Evolutionary conservation across 2,888 invertebrate species (phyloP), one percentile per base, ranked within the genome.

Genomic region (Alsophila aescularia): DNA sequence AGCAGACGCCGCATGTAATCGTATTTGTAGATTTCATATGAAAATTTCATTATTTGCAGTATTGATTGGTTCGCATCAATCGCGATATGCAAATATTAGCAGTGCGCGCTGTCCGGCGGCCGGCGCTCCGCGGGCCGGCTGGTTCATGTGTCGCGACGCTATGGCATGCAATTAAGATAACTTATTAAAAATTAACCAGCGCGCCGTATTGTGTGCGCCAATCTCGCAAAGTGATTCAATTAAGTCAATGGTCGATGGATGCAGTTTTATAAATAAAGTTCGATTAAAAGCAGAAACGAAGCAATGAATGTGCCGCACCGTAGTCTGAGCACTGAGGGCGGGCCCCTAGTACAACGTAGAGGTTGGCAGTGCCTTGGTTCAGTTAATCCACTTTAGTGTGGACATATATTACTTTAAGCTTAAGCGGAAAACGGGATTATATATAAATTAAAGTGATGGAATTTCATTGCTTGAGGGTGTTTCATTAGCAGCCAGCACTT

Each of bases 31-130:
- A 79, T 83, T 84, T 79, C 81, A 84, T 83, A 82, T 77, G 83
- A 82, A 77, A 83, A 83, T 85, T 86, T 83, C 83, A 87, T 85
- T 90, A 90, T 91, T 91, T 91, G 87, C 87, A 80, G 83, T 86
- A 90, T 89, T 90, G 91, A 91, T 91, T 90, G 88, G 83, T 77
- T 82, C 74, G 85, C 85, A 90, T 90, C 89, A 90, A 90, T 91
- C 87, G 85, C 81, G 86, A 86, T 87, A 87, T 87, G 89, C 88
- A 90, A 90, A 91, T 90, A 91, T 90, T 91, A 85, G 89, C 83
- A 66, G 72, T 75, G 76, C 77, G 72, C 83, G 79, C 74, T 82
- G 85, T 79, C 81, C 83, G 80, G 77, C 72, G 24, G 24, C 12
- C 43, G 34, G 6, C 43, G 31, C 3, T 10, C 42, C 36, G 15